Base-by-base conservation (phyloP, 2,113 vertebrate species). In the Salvelinus namaycush region DNA sequence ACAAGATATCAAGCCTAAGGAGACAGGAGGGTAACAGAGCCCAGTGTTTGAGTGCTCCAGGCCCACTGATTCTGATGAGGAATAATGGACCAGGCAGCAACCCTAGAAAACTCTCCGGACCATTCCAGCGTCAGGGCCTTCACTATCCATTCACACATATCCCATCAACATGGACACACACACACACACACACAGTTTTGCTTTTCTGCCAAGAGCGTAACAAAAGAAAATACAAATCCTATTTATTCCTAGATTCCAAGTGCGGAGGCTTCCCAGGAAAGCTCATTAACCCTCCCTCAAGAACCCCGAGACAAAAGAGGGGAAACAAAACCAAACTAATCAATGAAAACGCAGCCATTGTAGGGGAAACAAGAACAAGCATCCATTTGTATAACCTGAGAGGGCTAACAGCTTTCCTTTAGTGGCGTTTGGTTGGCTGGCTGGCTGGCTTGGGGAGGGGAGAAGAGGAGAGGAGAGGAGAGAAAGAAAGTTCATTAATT, bases 401-500 rank as follows among this genome's bases (percentile, higher is more conserved):
- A 95, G 93, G 89, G 89, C 82, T 79, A 88, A 93, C 92, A 91
- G 95, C 93, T 95, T 96, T 94, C 88, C 94, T 92, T 86, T 91
- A 84, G 89, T 88, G 88, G 82, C 84, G 84, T 26, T 84, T 89
- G 82, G 79, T 84, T 89, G 82, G 79, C 85, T 89, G 90, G 79
- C 85, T 89, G 90, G 85, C 89, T 84, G 85, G 93, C 90, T 93
- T 91, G 87, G 92, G 59, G n/a, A 62, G 54, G 54, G 18, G 54
- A 57, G 54, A 5, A 31, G 29, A 31, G 29, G 29, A 31, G 29
- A 26, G 26, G 13, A 18, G 14, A 16, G 57, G 57, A 60, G 57
- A n/a, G 27, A 94, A 90, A 31, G 29, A 88, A 96, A 97, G 96
- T 96, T 97, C 94, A 97, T 97, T 97, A 97, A 98, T 97, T 97